phyloP scores from a whole-genome alignment of 2,113 vertebrate species.

The Girardinichthys multiradiatus region DNA sequence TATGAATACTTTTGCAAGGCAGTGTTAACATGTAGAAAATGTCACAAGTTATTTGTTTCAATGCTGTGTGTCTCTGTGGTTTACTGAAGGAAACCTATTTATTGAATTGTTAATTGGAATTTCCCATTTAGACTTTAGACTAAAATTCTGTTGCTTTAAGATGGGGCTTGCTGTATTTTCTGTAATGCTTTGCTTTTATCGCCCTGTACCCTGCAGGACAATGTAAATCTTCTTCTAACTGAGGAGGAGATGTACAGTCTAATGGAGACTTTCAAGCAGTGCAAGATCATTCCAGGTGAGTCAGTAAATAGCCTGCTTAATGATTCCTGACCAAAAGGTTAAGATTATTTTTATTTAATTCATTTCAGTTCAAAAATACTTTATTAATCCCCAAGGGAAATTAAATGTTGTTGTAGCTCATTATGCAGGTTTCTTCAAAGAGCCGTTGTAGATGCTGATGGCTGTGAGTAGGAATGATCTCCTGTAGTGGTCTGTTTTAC shows the following conservation, averaged over 20 bases:
- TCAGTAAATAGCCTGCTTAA: neutral
- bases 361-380: no score
- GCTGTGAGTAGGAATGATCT: no score
- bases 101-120: neutral
- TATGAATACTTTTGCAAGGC: neutral
- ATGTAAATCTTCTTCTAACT: slow-evolving; percentile 93
- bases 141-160: neutral
- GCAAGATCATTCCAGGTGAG: slow-evolving; percentile 94
- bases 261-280: slow-evolving; percentile 88
- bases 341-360: no score
- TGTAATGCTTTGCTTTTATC: slow-evolving; percentile 15
- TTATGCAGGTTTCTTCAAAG: no score
- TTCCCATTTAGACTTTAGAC: no score
- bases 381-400: no score
- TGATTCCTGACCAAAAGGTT: no score
- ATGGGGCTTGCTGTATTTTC: neutral
- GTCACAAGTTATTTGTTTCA: neutral
- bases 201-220: slow-evolving; percentile 83
- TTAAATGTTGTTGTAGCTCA: no score
- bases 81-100: no score
- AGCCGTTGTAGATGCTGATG: no score
- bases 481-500: no score
- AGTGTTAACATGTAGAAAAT: neutral
- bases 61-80: neutral
- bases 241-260: slow-evolving; percentile 98